Base-by-base conservation (phyloP, 92 coral and sea anemone genomes). In the Bergia sp. region DNA sequence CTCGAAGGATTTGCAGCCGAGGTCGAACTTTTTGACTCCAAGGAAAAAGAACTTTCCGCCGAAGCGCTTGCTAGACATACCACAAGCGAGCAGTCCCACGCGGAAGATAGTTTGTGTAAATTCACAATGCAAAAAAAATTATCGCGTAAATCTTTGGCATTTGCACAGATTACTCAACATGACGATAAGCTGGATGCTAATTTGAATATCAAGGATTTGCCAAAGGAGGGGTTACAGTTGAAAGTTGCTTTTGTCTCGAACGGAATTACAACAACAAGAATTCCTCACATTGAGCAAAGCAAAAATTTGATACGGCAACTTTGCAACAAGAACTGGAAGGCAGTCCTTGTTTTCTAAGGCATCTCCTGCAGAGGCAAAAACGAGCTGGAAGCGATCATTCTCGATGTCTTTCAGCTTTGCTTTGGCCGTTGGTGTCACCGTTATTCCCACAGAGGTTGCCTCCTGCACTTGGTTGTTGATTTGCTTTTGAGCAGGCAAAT, bases 1-100 rank as follows among this genome's bases (percentile, higher is more conserved):
- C 80, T 76, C n/a, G 80, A 76, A 43, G 37, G 80, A 40, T 76
- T 76, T 18, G 36, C 80, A 76, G 53, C 80, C 80, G 45, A 76
- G 80, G 80, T 16, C 80, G 53, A 76, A 76, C 44, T 42, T 76
- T 39, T 76, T 20, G 36, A 76, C 80, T 40, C 80, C 80, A 76
- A 76, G 44, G 37, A 76, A 76, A 76, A 53, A 76, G 36, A 76
- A 76, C 80, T 29, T 76, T 76, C 57, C 36, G 37, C 53, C 44
- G 80, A 76, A 76, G 79, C 79, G 37, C 79, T 75, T 18, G 79
- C 79, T 75, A 75, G 37, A 75, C 53, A 9, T 21, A 2, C 79
- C 53, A 75, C 79, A 41, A 3, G 79, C 44, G 37, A 75, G n/a
- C n/a, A 76, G 53, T 76, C 80, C 80, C 57, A 42, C 4, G 40